Percentiles rank a stretch among this genome's conserved stretches.
These are phyloP conservation scores for Eidolon helvum DNA, from an alignment of 2,113 vertebrate species.

Conservation along the genomic window DNA sequence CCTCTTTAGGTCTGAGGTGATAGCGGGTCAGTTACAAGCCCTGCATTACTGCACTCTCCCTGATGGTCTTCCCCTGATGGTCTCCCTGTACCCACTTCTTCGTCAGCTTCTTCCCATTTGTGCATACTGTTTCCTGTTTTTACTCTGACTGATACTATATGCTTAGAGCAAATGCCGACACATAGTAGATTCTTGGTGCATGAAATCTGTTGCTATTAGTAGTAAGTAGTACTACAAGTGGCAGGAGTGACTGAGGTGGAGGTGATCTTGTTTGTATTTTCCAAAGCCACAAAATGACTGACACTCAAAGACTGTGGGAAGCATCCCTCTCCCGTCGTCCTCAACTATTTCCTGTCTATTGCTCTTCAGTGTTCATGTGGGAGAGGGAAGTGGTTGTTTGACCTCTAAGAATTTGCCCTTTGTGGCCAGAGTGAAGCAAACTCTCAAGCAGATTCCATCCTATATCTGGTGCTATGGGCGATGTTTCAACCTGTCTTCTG, in stretches of 20 bases:
- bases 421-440: background rate
- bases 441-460: background rate
- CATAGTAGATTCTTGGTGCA: too few species aligned
- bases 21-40: background rate
- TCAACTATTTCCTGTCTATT: background rate
- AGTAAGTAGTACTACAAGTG: background rate
- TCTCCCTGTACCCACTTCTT: background rate
- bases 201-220: too few species aligned
- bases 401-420: background rate
- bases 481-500: background rate
- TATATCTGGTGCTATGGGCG: background rate
- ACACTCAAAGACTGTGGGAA: background rate
- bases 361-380: background rate
- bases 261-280: background rate
- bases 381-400: background rate
- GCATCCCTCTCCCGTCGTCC: fast-evolving
- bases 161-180: too few species aligned
- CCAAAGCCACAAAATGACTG: background rate
- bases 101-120: background rate
- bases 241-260: background rate
- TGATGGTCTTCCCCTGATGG: background rate
- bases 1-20: background rate
- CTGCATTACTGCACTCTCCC: background rate
- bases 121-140: background rate
- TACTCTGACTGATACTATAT: too few species aligned